Evolutionary conservation across 2,797 vertebrate genomes (phyloP).

Genomic region (Clamator glandarius): DNA sequence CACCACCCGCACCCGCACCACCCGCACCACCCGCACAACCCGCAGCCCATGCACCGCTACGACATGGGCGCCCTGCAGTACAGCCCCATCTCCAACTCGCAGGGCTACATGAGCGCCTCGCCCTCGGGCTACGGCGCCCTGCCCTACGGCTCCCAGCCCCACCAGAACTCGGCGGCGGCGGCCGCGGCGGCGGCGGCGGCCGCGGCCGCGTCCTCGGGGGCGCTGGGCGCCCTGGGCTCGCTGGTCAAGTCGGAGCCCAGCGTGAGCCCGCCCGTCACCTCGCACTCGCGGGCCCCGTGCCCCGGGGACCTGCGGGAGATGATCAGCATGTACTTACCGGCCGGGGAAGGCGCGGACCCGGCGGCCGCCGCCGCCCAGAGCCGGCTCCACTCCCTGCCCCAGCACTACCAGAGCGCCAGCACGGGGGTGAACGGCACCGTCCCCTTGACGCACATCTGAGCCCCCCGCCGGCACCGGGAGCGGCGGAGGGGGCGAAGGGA

Average conservation of each 20-base stretch:
- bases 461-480: not conserved
- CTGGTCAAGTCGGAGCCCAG: slow-evolving; percentile 95
- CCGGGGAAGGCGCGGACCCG: slow-evolving; percentile 90
- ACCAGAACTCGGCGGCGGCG: slow-evolving; percentile 86
- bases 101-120: slow-evolving; percentile 95
- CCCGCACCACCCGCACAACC: slow-evolving; percentile 88
- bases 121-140: slow-evolving; percentile 93
- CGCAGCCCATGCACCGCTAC: slow-evolving; percentile 99
- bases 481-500: too few relatives aligned
- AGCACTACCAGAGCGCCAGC: slow-evolving; percentile 95
- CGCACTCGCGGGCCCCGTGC: slow-evolving; percentile 92
- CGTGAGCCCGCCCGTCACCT: slow-evolving; percentile 92
- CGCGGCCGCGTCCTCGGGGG: slow-evolving; percentile 88
- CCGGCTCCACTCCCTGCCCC: slow-evolving; percentile 94
- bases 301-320: slow-evolving; percentile 98
- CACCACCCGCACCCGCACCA: slow-evolving; percentile 85
- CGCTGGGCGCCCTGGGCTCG: slow-evolving; percentile 91
- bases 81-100: slow-evolving; percentile 95
- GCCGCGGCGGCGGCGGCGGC: slow-evolving; percentile 77
- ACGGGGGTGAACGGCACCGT: slow-evolving; percentile 96
- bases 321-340: slow-evolving; percentile 97
- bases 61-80: slow-evolving; percentile 98
- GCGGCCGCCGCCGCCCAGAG: slow-evolving; percentile 92
- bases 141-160: slow-evolving; percentile 89
- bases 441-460: slow-evolving; percentile 89